phyloP scores from a whole-genome alignment of 2,888 invertebrate species.

The Prosapia bicincta region DNA sequence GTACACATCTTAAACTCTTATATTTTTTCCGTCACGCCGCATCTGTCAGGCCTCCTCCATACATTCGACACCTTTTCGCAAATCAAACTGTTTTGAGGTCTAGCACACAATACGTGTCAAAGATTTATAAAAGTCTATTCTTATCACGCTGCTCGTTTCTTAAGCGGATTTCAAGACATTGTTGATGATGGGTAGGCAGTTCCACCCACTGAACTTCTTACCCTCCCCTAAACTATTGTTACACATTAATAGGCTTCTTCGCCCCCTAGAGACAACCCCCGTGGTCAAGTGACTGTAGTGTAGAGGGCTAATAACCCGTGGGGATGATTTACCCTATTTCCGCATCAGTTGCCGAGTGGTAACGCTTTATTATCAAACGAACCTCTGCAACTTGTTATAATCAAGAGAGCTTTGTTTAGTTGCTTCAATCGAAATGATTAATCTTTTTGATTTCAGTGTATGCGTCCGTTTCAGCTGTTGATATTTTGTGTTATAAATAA shows the following conservation, averaged over 20 bases:
- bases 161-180: neutral
- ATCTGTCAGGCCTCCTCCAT: neutral
- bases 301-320: neutral
- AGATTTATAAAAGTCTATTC: neutral
- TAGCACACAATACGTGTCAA: neutral
- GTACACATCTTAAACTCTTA: no score
- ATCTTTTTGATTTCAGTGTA: no score
- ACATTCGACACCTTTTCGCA: neutral
- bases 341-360: neutral
- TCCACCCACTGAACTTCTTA: no score
- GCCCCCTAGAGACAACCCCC: neutral
- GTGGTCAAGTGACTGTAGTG: neutral
- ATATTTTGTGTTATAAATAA: no score
- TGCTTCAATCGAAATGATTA: no score
- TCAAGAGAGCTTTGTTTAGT: no score
- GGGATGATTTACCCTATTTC: neutral
- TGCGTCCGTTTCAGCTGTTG: no score
- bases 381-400: no score
- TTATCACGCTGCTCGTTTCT: neutral
- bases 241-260: neutral
- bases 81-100: neutral
- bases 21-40: no score
- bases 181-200: neutral
- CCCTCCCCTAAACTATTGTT: neutral
- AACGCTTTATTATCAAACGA: neutral